Conservation (phyloP, 2,113 vertebrate genomes). For the Tetraodon nigroviridis region DNA sequence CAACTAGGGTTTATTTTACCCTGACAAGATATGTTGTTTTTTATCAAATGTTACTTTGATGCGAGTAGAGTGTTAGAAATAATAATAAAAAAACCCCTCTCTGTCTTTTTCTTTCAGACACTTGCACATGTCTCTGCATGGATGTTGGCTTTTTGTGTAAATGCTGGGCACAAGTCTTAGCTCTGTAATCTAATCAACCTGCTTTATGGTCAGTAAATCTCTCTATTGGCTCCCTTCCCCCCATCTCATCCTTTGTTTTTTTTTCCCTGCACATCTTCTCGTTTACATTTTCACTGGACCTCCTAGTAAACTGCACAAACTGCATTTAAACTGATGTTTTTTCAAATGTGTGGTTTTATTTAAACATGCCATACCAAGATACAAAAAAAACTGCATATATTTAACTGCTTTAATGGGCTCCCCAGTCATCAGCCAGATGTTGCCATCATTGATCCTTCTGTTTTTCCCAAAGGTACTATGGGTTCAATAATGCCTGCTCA, state of each 20-base stretch:
- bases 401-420: conserved; percentile 16
- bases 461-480: conserved; percentile 30
- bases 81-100: background rate
- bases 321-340: conserved; percentile 9
- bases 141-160: conserved; percentile 36
- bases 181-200: conserved; percentile 72
- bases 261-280: conserved; percentile 19
- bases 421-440: conserved; percentile 50
- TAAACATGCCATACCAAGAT: background rate
- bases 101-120: conserved; percentile 14
- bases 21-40: background rate
- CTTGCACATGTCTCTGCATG: conserved; percentile 4
- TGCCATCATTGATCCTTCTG: conserved; percentile 50
- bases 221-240: conserved; percentile 22
- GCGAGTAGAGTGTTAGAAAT: background rate
- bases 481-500: conserved; percentile 30
- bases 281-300: conserved; percentile 25
- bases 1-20: conserved; percentile 3
- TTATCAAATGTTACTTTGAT: conserved; percentile 3
- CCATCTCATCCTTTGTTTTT: conserved; percentile 23
- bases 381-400: background rate
- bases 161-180: conserved; percentile 50
- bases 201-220: conserved; percentile 53
- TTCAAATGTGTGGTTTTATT: background rate
- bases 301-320: conserved; percentile 16